phyloP scores from a whole-genome alignment of 2,113 vertebrate species.

The Chitala chitala region DNA sequence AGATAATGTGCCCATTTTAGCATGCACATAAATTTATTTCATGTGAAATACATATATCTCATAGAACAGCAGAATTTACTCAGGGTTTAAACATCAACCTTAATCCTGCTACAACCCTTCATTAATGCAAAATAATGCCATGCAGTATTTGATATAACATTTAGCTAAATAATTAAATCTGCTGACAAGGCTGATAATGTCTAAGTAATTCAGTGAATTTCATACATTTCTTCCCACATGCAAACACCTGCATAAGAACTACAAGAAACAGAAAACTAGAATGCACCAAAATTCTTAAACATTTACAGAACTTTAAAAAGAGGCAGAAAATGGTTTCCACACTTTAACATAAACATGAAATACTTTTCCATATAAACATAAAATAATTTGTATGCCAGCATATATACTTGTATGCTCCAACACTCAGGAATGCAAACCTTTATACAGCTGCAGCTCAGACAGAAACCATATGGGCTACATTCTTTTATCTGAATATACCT shows the following conservation, averaged over 20 bases:
- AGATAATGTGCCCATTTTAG: too few species aligned
- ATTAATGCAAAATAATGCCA: too few species aligned
- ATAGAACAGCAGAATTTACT: too few species aligned
- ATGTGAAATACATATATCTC: too few species aligned
- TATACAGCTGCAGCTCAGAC: neutral
- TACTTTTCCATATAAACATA: neutral
- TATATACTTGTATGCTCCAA: neutral
- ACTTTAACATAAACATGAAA: neutral
- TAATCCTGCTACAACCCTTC: too few species aligned
- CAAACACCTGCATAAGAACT: too few species aligned
- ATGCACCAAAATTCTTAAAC: neutral
- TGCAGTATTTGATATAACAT: too few species aligned
- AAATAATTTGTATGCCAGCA: neutral
- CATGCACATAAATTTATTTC: too few species aligned
- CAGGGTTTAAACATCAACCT: too few species aligned
- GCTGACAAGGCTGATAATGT: too few species aligned
- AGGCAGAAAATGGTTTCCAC: neutral
- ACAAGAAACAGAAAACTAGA: neutral
- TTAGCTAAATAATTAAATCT: too few species aligned
- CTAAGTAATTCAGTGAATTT: neutral
- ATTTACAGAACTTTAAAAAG: neutral
- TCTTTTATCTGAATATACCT: neutral
- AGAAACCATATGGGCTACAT: neutral
- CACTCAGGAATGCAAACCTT: constrained; percentile 10
- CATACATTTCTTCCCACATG: neutral